These are phyloP conservation scores for Calliopum simillimum DNA, from an alignment of 2,888 invertebrate genomes.

Conservation along the genomic window DNA sequence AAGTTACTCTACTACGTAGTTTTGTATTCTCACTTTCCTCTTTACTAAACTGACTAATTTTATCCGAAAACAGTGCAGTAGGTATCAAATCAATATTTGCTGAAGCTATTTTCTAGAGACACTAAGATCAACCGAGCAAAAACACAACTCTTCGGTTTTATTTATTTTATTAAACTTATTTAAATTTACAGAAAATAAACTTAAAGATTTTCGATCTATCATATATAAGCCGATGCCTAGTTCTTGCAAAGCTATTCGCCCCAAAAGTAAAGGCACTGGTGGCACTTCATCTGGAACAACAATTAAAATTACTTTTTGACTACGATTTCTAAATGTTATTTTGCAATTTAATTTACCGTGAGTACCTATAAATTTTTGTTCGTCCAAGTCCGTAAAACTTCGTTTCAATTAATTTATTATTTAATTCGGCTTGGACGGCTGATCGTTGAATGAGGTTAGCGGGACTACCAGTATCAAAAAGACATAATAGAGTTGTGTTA, in stretches of 20 bases:
- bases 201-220: slow-evolving; percentile 12
- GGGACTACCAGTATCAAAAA: slow-evolving; percentile 40
- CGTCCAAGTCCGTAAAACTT: slow-evolving; percentile 31
- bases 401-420: slow-evolving; percentile 10
- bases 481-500: slow-evolving; percentile 20
- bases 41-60: too few species aligned
- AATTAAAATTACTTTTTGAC: slow-evolving; percentile 9
- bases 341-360: slow-evolving; percentile 6
- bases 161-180: background rate
- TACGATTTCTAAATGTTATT: slow-evolving; percentile 21
- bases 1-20: too few species aligned
- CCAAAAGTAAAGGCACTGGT: background rate
- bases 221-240: too few species aligned
- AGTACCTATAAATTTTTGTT: slow-evolving; percentile 21
- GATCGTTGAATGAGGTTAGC: slow-evolving; percentile 34
- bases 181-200: slow-evolving; percentile 3
- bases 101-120: too few species aligned
- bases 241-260: slow-evolving; percentile 6
- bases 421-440: slow-evolving; percentile 20
- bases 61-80: too few species aligned
- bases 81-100: too few species aligned
- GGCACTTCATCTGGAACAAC: slow-evolving; percentile 6
- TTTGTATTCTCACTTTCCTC: too few species aligned
- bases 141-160: too few species aligned
- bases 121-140: too few species aligned